These are phyloP conservation scores for Saccopteryx bilineata DNA, from an alignment of 2,113 vertebrate species.

Conservation along the genomic window DNA sequence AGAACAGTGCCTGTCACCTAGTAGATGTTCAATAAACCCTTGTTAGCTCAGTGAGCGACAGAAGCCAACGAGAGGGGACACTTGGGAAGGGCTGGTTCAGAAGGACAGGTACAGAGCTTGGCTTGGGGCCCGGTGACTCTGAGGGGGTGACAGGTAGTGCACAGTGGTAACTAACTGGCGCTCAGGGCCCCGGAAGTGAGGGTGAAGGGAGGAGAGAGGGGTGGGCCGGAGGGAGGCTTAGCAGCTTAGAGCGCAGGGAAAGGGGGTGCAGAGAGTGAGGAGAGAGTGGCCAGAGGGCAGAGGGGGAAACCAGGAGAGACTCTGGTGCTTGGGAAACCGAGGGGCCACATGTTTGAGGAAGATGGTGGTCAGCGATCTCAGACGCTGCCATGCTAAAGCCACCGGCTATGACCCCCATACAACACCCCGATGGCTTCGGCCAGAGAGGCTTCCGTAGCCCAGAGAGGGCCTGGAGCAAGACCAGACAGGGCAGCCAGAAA, in stretches of 20 bases:
- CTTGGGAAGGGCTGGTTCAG: background rate
- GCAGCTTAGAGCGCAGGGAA: background rate
- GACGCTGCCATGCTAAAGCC: background rate
- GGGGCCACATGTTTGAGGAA: background rate
- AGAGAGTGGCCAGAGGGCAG: background rate
- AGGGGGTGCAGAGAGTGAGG: background rate
- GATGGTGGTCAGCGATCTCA: background rate
- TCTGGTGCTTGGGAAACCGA: background rate
- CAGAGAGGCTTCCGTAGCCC: background rate
- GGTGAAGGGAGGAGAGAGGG: background rate
- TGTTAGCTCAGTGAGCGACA: background rate
- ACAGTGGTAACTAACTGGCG: background rate
- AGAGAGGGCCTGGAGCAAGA: background rate
- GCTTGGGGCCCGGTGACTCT: background rate
- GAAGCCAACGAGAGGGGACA: background rate
- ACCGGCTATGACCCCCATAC: background rate
- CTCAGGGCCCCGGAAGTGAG: background rate
- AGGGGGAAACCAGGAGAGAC: background rate
- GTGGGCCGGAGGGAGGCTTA: background rate
- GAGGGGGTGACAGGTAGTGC: background rate
- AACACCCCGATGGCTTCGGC: background rate
- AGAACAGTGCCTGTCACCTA: background rate
- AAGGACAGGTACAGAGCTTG: background rate
- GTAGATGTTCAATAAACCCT: background rate
- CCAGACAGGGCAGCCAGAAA: background rate